These are phyloP conservation scores for Hippocampus comes DNA, from an alignment of 2,113 vertebrate species.

Conservation along the genomic window DNA sequence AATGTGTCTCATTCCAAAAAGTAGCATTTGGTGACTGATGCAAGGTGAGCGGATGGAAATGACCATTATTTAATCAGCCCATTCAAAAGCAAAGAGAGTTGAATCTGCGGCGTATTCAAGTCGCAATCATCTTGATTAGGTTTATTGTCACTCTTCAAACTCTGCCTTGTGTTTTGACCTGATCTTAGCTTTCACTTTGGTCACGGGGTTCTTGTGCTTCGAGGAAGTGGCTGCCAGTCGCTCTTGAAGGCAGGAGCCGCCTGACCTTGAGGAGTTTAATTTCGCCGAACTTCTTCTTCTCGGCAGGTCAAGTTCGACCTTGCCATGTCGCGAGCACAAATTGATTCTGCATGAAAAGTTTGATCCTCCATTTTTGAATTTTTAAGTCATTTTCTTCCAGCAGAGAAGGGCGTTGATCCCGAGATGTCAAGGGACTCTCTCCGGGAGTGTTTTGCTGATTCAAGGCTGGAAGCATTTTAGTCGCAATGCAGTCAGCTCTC, in stretches of 20 bases:
- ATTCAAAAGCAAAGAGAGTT: too few relatives aligned
- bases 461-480: background rate
- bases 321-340: constrained; percentile 3
- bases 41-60: too few relatives aligned
- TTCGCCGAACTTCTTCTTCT: constrained; percentile 8
- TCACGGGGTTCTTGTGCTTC: constrained; percentile 20
- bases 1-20: too few relatives aligned
- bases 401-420: background rate
- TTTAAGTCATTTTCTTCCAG: constrained; percentile 15
- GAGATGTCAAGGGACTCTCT: background rate
- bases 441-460: constrained; percentile 22
- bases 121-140: background rate
- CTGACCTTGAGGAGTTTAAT: constrained; percentile 32
- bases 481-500: background rate
- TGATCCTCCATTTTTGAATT: background rate
- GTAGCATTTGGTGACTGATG: too few relatives aligned
- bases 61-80: background rate
- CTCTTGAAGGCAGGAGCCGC: constrained; percentile 3
- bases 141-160: background rate
- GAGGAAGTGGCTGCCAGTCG: constrained; percentile 4
- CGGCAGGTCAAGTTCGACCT: constrained; percentile 13
- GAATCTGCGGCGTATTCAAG: too few relatives aligned
- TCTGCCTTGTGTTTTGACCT: background rate
- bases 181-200: background rate
- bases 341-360: constrained; percentile 14